Evolutionary conservation across 2,113 vertebrate species (phyloP).

Genomic region (Gobius niger): DNA sequence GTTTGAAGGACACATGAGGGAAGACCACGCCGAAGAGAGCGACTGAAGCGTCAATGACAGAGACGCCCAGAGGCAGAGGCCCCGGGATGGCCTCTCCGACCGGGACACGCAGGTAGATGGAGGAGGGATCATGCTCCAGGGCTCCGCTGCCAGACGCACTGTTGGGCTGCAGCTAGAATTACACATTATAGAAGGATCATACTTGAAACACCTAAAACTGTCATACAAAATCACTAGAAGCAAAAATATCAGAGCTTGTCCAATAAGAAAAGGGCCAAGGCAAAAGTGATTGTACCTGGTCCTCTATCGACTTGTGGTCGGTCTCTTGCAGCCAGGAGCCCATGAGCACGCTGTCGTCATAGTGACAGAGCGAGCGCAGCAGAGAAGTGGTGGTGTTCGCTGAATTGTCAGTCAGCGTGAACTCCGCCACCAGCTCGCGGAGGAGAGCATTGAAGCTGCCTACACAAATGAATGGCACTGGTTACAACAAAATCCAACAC

Average conservation of each 20-base stretch:
- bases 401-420: conserved; percentile 97
- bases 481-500: conserved; percentile 4
- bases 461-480: conserved; percentile 40
- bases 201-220: too few species aligned
- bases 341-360: conserved; percentile 97
- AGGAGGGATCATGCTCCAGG: conserved; percentile 95
- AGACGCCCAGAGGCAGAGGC: conserved; percentile 94
- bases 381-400: conserved; percentile 97
- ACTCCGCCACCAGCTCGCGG: conserved; percentile 95
- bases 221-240: too few species aligned
- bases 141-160: conserved; percentile 97
- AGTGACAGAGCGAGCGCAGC: conserved; percentile 95
- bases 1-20: conserved; percentile 97
- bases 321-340: conserved; percentile 99
- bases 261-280: too few species aligned
- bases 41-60: conserved; percentile 96
- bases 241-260: too few species aligned
- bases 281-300: conserved; percentile 80
- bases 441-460: conserved; percentile 94
- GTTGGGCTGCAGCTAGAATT: conserved; percentile 91
- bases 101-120: conserved; percentile 94
- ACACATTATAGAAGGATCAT: not conserved
- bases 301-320: conserved; percentile 98
- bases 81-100: conserved; percentile 93
- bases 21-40: conserved; percentile 98